Conservation (phyloP, 1,140 invertebrate species). For the Anastatus disparis region DNA sequence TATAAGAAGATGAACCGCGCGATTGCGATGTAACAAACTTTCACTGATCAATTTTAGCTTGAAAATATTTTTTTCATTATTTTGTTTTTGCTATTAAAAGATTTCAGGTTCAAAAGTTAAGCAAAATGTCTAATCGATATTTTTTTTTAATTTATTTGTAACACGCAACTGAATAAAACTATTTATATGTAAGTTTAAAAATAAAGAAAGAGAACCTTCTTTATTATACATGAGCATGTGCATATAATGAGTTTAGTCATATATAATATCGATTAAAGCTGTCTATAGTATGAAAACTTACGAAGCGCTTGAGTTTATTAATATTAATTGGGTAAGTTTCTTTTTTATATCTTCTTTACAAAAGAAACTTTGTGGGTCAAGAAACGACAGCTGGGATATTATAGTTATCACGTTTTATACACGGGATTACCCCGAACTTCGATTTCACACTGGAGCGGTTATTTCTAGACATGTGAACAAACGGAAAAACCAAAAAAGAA, state of each 20-base stretch:
- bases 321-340: conserved; percentile 19
- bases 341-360: conserved; percentile 8
- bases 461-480: conserved; percentile 8
- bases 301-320: not conserved
- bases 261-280: conserved; percentile 8
- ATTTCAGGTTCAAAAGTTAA: too few relatives aligned
- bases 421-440: conserved; percentile 25
- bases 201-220: not conserved
- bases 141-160: not conserved
- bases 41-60: too few relatives aligned
- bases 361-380: conserved; percentile 27
- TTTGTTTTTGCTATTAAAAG: too few relatives aligned
- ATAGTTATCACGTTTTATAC: not conserved
- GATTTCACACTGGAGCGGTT: conserved; percentile 24
- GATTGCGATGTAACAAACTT: too few relatives aligned
- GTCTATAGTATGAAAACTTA: not conserved
- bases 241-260: conserved; percentile 15
- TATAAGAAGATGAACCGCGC: too few relatives aligned
- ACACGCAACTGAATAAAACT: not conserved
- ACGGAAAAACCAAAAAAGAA: conserved; percentile 27
- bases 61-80: too few relatives aligned
- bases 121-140: too few relatives aligned
- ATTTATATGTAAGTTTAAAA: not conserved
- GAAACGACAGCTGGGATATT: not conserved
- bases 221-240: not conserved